These are phyloP conservation scores for Drosophila anomelani DNA, from an alignment of 2,888 invertebrate species.

Conservation along the genomic window DNA sequence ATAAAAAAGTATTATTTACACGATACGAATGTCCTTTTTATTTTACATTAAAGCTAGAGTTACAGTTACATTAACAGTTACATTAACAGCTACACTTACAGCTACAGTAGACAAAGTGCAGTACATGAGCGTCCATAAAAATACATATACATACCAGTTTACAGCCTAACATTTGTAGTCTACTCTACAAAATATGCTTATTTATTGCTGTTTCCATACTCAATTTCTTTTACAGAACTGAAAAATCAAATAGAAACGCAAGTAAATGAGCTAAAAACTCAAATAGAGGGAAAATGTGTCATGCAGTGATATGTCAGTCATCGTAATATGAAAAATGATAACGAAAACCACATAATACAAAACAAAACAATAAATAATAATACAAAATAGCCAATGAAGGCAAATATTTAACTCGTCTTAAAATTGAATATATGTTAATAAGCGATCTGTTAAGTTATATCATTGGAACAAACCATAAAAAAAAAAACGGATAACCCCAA, in stretches of 20 bases:
- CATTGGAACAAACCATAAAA: constrained; percentile 31
- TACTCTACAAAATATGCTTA: constrained; percentile 85
- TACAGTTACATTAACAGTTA: background rate
- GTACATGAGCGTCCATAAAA: constrained; percentile 54
- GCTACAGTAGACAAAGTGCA: constrained; percentile 27
- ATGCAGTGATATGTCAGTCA: constrained; percentile 92
- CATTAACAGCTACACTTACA: constrained; percentile 15
- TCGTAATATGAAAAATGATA: constrained; percentile 63
- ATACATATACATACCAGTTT: constrained; percentile 73
- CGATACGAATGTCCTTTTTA: constrained; percentile 5
- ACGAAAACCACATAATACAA: constrained; percentile 29
- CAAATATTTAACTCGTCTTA: constrained; percentile 59
- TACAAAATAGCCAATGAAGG: constrained; percentile 49
- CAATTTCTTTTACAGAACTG: constrained; percentile 91
- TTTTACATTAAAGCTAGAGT: constrained; percentile 6
- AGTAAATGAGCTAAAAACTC: constrained; percentile 97
- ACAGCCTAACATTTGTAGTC: constrained; percentile 78
- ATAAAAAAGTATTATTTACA: background rate
- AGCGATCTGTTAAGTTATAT: constrained; percentile 51
- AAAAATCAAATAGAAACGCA: constrained; percentile 98
- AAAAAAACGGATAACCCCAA: constrained; percentile 12
- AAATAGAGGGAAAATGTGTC: constrained; percentile 98
- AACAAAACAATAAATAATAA: constrained; percentile 21
- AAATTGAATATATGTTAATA: constrained; percentile 67
- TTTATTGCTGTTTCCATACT: constrained; percentile 85